Percentiles rank a stretch among this genome's conserved stretches.
Evolutionary conservation across 2,797 vertebrate genomes (phyloP).

Genomic region (Manis javanica): DNA sequence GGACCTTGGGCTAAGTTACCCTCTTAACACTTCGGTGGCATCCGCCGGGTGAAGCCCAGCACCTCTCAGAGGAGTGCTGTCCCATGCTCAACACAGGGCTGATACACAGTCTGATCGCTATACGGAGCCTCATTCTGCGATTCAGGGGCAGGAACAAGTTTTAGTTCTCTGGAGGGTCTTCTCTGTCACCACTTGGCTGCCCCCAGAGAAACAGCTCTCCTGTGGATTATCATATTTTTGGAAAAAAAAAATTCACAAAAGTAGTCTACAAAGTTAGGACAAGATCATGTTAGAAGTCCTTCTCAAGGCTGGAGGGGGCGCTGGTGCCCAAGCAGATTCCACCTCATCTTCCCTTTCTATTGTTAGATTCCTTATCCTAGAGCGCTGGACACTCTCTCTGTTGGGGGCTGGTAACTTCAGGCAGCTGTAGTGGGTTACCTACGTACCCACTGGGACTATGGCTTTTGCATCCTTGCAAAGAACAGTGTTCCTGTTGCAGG

Average conservation of each 20-base stretch:
- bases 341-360: background rate
- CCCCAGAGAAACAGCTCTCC: background rate
- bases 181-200: background rate
- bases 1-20: background rate
- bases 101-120: background rate
- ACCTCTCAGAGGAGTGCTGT: background rate
- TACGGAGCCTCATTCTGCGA: background rate
- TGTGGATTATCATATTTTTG: background rate
- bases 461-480: background rate
- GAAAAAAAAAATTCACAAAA: background rate
- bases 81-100: background rate
- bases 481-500: background rate
- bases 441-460: background rate
- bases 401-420: background rate
- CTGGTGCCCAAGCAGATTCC: no score
- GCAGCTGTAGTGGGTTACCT: background rate
- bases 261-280: background rate
- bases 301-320: background rate
- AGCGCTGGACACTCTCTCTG: background rate
- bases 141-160: background rate
- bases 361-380: background rate
- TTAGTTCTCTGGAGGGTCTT: background rate
- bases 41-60: background rate
- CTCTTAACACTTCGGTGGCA: background rate
- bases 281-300: background rate